Percentiles rank a stretch among this genome's conserved stretches.
phyloP scores from a whole-genome alignment of 2,888 invertebrate genomes.

The Atrina japonica region DNA sequence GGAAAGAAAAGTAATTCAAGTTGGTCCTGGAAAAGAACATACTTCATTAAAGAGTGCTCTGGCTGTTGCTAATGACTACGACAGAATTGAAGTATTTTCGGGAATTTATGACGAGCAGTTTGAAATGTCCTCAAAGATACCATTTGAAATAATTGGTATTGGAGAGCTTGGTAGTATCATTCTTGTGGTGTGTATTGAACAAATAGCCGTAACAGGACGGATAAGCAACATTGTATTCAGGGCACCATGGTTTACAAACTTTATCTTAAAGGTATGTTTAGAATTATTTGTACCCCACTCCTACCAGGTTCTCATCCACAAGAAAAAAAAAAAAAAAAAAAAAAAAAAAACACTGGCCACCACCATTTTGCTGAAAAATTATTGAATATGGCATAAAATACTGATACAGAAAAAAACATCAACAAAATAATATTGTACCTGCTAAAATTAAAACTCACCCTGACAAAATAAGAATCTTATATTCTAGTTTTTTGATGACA shows the following conservation, averaged over 20 bases:
- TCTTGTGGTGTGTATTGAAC: constrained; percentile 74
- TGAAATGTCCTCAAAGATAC: constrained; percentile 75
- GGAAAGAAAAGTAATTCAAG: constrained; percentile 66
- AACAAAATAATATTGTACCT: too few relatives aligned
- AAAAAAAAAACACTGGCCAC: too few relatives aligned
- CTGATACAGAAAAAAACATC: too few relatives aligned
- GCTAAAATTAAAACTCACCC: too few relatives aligned
- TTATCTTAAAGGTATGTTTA: constrained; percentile 70
- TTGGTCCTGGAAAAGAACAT: constrained; percentile 69
- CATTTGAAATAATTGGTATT: constrained; percentile 74
- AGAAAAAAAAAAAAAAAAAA: not conserved
- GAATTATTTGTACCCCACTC: not conserved
- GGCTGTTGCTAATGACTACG: constrained; percentile 70
- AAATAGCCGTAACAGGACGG: constrained; percentile 69
- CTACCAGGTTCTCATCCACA: not conserved
- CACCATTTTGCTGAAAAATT: too few relatives aligned
- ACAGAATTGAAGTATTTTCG: constrained; percentile 72
- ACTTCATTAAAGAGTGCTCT: constrained; percentile 70
- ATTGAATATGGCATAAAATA: too few relatives aligned
- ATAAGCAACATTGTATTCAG: constrained; percentile 74
- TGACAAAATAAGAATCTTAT: too few relatives aligned
- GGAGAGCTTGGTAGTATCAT: constrained; percentile 74
- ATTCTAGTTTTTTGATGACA: too few relatives aligned
- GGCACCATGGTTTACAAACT: constrained; percentile 77
- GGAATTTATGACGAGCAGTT: constrained; percentile 77